phyloP scores from a whole-genome alignment of 2,113 vertebrate species.

The Pteruthius melanotis region DNA sequence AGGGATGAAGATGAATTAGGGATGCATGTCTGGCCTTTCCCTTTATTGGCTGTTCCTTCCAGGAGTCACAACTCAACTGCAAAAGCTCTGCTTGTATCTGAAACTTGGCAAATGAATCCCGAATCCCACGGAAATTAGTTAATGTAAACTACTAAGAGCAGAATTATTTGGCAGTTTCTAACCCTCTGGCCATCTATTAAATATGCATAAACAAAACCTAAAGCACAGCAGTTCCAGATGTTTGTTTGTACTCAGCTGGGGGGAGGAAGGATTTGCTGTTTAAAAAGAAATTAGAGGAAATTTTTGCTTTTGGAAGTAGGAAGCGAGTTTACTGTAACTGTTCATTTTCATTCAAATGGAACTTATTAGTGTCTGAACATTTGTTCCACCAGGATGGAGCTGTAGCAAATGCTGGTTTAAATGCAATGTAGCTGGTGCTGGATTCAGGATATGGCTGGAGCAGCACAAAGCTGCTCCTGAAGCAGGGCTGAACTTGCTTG shows the following conservation, averaged over 20 bases:
- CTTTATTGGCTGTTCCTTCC: background rate
- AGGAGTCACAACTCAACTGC: background rate
- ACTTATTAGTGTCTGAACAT: background rate
- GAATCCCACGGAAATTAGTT: background rate
- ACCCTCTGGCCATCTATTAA: background rate
- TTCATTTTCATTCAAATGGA: background rate
- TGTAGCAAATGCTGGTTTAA: background rate
- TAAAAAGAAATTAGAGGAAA: slow-evolving; percentile 12
- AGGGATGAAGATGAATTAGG: background rate
- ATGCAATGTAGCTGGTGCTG: background rate
- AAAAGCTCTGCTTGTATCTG: background rate
- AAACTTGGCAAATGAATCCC: background rate
- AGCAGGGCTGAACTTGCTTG: background rate
- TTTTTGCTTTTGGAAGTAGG: slow-evolving; percentile 1
- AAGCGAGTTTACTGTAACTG: background rate
- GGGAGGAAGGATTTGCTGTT: background rate
- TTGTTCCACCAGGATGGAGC: background rate
- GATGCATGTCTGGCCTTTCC: background rate
- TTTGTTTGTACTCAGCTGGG: slow-evolving; percentile 28
- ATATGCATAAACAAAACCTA: background rate
- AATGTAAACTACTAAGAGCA: background rate
- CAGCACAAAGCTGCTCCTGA: background rate
- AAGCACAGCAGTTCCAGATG: slow-evolving; percentile 45
- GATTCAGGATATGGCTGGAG: background rate
- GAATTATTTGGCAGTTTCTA: slow-evolving; percentile 24